Evolutionary conservation across 2,797 vertebrate species (phyloP), one percentile per base, ranked within the genome.

Genomic region (Furcifer pardalis): DNA sequence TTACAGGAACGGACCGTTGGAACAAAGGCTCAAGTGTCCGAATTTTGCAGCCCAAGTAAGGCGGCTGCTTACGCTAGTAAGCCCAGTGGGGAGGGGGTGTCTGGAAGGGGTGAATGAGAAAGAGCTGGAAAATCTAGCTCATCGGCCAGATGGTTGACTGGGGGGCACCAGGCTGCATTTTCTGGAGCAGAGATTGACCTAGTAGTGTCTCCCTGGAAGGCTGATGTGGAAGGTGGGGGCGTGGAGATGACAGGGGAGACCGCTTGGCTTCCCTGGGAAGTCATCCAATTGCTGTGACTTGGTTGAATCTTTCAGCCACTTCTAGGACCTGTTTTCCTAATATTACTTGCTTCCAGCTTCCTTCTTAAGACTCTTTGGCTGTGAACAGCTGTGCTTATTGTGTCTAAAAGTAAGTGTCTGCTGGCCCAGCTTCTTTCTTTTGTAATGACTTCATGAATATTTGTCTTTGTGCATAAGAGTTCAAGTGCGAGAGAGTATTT

Each of bases 71-170:
- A 76, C 37, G 79, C 84, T 42, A 63, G 32, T 3, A 19, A 86
- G 32, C 65, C 25, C 84, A 77, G 84, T 73, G 30, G 74, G 84
- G 42, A n/a, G n/a, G n/a, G n/a, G n/a, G n/a, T n/a, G 56, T 60
- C 84, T 59, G 35, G 32, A 37, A 52, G 49, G 30, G 79, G 25
- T 49, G 49, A 60, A n/a, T 37, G 84, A 56, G 73, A 62, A 69
- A 35, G 37, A 15, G 32, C 65, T 86, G 79, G 79, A 86, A 86
- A 86, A 86, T 63, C 84, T 81, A 4, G 65, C 84, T 86, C 84
- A 81, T 82, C 84, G 32, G 42, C 79, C 73, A 81, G 79, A 81
- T 19, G 7, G 25, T 44, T 77, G 79, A 60, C 65, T 77, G 63
- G 79, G n/a, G 84, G 65, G 81, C 59, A 23, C 73, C 46, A 7